A percentile compares a stretch with the other conserved stretches of the same genome.
These are phyloP conservation scores for Sapajus apella DNA, from an alignment of 2,113 vertebrate genomes.

Conservation along the genomic window DNA sequence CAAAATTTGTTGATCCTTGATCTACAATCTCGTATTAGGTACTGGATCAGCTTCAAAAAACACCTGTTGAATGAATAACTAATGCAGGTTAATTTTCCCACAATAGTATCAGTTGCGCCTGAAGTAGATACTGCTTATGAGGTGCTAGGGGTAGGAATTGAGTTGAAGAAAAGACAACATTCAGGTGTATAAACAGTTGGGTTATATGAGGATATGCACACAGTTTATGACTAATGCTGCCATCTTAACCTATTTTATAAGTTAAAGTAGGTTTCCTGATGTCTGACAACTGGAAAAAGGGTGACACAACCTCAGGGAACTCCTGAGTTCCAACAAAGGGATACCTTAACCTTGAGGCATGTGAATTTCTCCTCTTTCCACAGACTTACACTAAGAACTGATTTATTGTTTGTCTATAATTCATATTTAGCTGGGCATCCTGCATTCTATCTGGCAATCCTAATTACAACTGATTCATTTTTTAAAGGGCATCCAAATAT, in stretches of 20 bases:
- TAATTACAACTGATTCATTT: neutral
- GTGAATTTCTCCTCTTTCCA: neutral
- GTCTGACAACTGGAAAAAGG: too few relatives aligned
- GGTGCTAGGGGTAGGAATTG: neutral
- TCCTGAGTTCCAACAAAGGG: neutral
- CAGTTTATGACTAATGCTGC: neutral
- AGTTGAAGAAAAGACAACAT: neutral
- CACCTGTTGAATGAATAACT: neutral
- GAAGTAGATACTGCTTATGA: neutral
- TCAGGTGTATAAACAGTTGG: accelerated
- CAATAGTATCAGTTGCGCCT: neutral
- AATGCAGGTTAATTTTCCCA: neutral
- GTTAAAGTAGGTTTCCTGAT: neutral
- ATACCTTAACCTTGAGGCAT: neutral
- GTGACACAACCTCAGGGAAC: neutral
- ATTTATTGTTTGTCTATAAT: neutral
- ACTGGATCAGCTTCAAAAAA: neutral
- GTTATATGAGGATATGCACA: accelerated
- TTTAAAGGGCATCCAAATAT: neutral
- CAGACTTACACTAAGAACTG: neutral
- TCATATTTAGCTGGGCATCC: neutral
- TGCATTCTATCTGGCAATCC: neutral
- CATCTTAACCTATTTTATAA: accelerated
- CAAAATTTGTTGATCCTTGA: neutral
- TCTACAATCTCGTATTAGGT: neutral